Base-by-base conservation (phyloP, 2,888 invertebrate species). In the Cerastis rubricosa region DNA sequence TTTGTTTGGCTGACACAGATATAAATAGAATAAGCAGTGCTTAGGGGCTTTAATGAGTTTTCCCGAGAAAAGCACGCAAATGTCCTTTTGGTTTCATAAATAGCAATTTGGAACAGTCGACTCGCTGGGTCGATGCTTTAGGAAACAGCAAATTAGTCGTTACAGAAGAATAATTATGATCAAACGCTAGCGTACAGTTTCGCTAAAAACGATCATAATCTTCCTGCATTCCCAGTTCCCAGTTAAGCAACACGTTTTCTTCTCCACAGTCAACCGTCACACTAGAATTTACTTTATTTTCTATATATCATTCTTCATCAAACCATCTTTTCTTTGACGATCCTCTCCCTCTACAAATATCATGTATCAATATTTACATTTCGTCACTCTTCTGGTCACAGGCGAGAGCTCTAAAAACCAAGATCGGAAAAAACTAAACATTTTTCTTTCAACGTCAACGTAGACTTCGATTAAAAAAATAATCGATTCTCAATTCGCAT, bases 11-110 rank as follows among this genome's bases (percentile, higher is more conserved):
- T 63, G 77, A 69, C 49, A 77, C 51, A 47, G 25, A 59, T 73
- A 77, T 71, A 71, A 71, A 69, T 69, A 61, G 70, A 65, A 64
- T 61, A 59, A 67, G 64, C 49, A 69, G 61, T 47, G 57, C 70
- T 79, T 59, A 17, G 40, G n/a, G 35, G 71, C 9, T 59, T 85
- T 75, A 72, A 74, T 63, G 69, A 77, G 82, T 64, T 86, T 74
- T 74, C 54, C 59, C 19, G 49, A 61, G 68, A 82, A 74, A 69
- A 45, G 45, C 71, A 64, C 45, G 57, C 59, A 43, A 70, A 49
- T 45, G 51, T 61, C 59, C 22, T 72, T 73, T 80, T 63, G 29
- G 66, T 47, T 84, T 61, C 22, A 25, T 66, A 76, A 80, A 71
- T 71, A 80, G 43, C 40, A 29, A 40, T 77, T 66, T 75, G 29